Conservation (phyloP, 2,113 vertebrate genomes). For the Hucho hucho region DNA sequence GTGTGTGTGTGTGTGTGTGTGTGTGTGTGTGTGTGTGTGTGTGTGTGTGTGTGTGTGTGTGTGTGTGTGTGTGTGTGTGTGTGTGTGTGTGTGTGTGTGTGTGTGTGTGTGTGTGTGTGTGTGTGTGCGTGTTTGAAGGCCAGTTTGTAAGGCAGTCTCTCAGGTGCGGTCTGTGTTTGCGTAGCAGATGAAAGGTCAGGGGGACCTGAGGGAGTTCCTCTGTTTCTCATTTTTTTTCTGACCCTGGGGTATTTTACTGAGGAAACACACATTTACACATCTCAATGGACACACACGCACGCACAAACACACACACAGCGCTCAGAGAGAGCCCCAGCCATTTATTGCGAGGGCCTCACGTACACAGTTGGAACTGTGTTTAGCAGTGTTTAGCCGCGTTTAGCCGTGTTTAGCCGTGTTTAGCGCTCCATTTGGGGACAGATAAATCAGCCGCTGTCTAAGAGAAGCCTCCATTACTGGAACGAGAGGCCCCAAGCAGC, state of each 20-base stretch:
- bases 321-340: conserved; percentile 40
- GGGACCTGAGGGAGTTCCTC: conserved; percentile 55
- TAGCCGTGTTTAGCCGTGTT: conserved; percentile 60
- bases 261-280: conserved; percentile 19
- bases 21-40: no score
- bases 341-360: conserved; percentile 61
- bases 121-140: background rate
- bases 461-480: conserved; percentile 78
- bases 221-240: conserved; percentile 5
- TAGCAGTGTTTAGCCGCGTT: conserved; percentile 22
- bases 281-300: conserved; percentile 26
- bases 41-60: no score
- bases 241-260: background rate
- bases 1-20: no score
- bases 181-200: conserved; percentile 58
- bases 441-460: conserved; percentile 76
- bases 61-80: no score
- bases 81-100: no score
- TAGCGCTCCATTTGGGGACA: conserved; percentile 72
- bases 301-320: conserved; percentile 14
- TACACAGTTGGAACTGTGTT: conserved; percentile 74
- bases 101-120: background rate
- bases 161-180: conserved; percentile 53
- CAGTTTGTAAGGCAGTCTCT: conserved; percentile 47
- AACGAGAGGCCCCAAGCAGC: conserved; percentile 50